Percentiles rank a stretch among this genome's conserved stretches.
Evolutionary conservation across 2,113 vertebrate species (phyloP).

Genomic region (Oryzias melastigma): DNA sequence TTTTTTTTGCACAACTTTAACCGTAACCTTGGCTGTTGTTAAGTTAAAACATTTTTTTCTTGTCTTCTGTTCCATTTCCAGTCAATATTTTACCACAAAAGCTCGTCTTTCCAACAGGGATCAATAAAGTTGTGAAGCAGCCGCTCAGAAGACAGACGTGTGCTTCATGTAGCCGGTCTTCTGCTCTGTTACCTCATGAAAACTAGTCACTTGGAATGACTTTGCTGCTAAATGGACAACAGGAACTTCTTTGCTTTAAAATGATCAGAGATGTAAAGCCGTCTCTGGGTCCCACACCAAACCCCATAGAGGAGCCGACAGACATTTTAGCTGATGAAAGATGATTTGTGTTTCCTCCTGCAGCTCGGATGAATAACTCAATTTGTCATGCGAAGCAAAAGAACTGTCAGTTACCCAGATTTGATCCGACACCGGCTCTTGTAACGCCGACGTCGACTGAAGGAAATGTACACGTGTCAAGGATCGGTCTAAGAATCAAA

Average conservation of each 20-base stretch:
- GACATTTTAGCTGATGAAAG: slow-evolving; percentile 1
- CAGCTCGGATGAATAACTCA: slow-evolving; percentile 27
- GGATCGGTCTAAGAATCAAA: slow-evolving; percentile 13
- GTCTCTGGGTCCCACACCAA: slow-evolving; percentile 1
- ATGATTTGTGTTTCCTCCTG: background rate
- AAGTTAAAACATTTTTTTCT: no score
- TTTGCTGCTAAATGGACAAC: slow-evolving; percentile 35
- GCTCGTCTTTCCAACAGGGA: slow-evolving; percentile 15
- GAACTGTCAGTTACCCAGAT: slow-evolving; percentile 24
- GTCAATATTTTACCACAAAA: slow-evolving; percentile 1
- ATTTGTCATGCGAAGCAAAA: slow-evolving; percentile 21
- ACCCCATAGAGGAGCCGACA: background rate
- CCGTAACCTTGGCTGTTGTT: no score
- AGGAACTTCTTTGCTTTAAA: slow-evolving; percentile 14
- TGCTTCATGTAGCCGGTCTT: slow-evolving; percentile 12
- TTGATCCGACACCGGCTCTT: slow-evolving; percentile 24
- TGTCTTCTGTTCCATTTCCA: slow-evolving; percentile 5
- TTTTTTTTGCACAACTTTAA: no score
- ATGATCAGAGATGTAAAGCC: slow-evolving; percentile 38
- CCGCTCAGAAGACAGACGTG: slow-evolving; percentile 7
- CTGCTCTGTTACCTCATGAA: slow-evolving; percentile 12
- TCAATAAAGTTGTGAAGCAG: slow-evolving; percentile 11
- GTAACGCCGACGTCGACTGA: slow-evolving; percentile 30
- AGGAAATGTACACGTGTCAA: slow-evolving; percentile 32
- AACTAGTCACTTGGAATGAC: slow-evolving; percentile 42